phyloP scores from a whole-genome alignment of 2,888 invertebrate genomes.

The Hololepta plana region DNA sequence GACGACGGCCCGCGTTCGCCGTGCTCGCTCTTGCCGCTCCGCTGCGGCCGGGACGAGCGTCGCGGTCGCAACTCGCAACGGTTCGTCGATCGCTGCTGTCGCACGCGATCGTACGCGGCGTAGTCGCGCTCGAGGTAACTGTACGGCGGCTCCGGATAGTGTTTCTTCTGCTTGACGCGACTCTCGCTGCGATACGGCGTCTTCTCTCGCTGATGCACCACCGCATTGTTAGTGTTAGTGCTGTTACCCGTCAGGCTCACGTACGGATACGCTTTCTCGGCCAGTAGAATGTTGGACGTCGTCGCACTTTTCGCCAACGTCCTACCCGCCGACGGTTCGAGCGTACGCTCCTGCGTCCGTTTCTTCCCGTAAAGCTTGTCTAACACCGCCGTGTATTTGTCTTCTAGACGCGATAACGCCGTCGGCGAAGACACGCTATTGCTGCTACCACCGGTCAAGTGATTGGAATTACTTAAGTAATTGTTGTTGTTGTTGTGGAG shows the following conservation, averaged over 20 bases:
- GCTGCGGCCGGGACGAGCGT: constrained; percentile 30
- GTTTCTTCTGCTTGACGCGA: constrained; percentile 8
- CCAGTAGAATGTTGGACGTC: constrained; percentile 41
- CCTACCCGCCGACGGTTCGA: constrained; percentile 39
- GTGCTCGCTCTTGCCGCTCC: constrained; percentile 46
- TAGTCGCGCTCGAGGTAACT: constrained; percentile 22
- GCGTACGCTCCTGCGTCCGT: constrained; percentile 45
- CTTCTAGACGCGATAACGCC: constrained; percentile 50
- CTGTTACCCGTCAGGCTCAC: constrained; percentile 22
- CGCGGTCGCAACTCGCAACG: constrained; percentile 19
- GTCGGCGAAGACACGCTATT: constrained; percentile 6
- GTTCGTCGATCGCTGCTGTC: constrained; percentile 17
- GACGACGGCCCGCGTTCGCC: constrained; percentile 25
- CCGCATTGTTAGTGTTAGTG: constrained; percentile 26
- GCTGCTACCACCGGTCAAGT: background rate
- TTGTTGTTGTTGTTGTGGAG: constrained; percentile 22
- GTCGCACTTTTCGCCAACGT: constrained; percentile 50
- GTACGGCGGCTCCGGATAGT: constrained; percentile 22
- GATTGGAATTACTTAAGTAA: constrained; percentile 1
- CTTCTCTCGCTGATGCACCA: constrained; percentile 46
- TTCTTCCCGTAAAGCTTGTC: constrained; percentile 47
- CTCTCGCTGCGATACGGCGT: constrained; percentile 31
- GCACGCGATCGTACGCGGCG: constrained; percentile 19
- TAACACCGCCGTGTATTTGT: constrained; percentile 60
- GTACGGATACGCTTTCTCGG: constrained; percentile 47